These are phyloP conservation scores for Octomys mimax DNA, from an alignment of 2,797 vertebrate species.

Conservation along the genomic window DNA sequence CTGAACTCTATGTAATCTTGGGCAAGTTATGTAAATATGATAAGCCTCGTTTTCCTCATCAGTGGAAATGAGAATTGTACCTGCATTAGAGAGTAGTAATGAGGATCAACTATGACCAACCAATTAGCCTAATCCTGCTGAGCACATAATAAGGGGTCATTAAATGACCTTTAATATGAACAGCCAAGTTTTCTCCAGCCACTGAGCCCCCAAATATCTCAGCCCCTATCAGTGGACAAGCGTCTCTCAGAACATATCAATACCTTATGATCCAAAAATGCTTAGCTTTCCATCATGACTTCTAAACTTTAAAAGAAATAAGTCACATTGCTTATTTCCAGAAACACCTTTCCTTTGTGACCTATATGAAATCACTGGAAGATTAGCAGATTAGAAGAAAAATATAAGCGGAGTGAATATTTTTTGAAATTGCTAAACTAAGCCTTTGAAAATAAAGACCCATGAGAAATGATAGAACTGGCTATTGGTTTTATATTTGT, in stretches of 20 bases:
- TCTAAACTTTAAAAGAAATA: slow-evolving; percentile 32
- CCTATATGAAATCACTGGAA: slow-evolving; percentile 57
- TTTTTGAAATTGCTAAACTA: slow-evolving; percentile 83
- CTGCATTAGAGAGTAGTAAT: not conserved
- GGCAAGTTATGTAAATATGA: not conserved
- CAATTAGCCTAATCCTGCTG: slow-evolving; percentile 33
- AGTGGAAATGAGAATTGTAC: not conserved
- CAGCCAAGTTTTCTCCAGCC: slow-evolving; percentile 23
- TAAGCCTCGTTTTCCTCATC: slow-evolving; percentile 49
- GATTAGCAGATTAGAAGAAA: slow-evolving; percentile 69
- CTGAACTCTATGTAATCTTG: not conserved
- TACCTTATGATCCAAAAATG: slow-evolving; percentile 36
- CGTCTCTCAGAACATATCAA: slow-evolving; percentile 23
- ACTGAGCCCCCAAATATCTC: not conserved
- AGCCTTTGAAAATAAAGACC: slow-evolving; percentile 64
- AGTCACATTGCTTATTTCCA: slow-evolving; percentile 44
- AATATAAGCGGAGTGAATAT: slow-evolving; percentile 66
- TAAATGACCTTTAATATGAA: slow-evolving; percentile 64
- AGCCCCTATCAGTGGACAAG: not conserved
- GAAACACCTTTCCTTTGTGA: slow-evolving; percentile 61
- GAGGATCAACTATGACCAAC: slow-evolving; percentile 4
- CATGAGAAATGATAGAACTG: slow-evolving; percentile 64
- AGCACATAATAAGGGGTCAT: slow-evolving; percentile 20
- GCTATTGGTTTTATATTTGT: slow-evolving; percentile 70
- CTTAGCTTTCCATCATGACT: slow-evolving; percentile 1